Base-by-base conservation (phyloP, 2,888 invertebrate genomes). In the Nomada ruficornis region DNA sequence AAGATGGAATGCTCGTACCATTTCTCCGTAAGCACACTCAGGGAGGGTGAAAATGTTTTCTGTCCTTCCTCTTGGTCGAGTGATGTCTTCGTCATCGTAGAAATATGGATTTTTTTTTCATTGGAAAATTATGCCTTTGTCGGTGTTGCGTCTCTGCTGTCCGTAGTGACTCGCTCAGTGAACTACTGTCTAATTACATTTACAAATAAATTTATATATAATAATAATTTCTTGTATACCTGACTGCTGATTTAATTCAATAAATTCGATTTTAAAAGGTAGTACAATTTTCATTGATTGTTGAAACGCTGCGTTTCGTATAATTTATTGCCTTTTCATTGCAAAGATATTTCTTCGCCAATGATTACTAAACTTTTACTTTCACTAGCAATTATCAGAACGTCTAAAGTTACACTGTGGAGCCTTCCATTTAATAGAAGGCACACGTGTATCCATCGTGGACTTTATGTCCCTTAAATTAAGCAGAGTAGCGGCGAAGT, bases 1-100 rank as follows among this genome's bases (percentile, higher is more conserved):
- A 86, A 89, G 88, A 89, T 87, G 88, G 89, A 89, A 89, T 84
- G 88, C 85, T 89, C 84, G 78, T 86, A 88, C 82, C 82, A 76
- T 80, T 80, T 76, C 83, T 80, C 88, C 82, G 76, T 76, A 80
- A 86, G 84, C 80, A 80, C 82, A 69, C 80, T 79, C 80, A 47
- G 72, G 70, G 77, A 72, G 74, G 79, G 78, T 80, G 82, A 82
- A 82, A 84, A 76, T 83, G 75, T 80, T 80, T 77, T 77, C 73
- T 81, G 75, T 80, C 70, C 77, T 82, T 80, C 76, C 77, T 57
- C 59, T 52, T 62, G 69, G 67, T 47, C 77, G 59, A 70, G 36
- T 60, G 71, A 80, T 69, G 75, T 79, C 80, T 77, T 79, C 77
- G 84, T 79, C 81, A 84, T 83, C 71, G 74, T 67, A 62, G 74